phyloP scores from a whole-genome alignment of 2,113 vertebrate species.

The Aramus guarauna region DNA sequence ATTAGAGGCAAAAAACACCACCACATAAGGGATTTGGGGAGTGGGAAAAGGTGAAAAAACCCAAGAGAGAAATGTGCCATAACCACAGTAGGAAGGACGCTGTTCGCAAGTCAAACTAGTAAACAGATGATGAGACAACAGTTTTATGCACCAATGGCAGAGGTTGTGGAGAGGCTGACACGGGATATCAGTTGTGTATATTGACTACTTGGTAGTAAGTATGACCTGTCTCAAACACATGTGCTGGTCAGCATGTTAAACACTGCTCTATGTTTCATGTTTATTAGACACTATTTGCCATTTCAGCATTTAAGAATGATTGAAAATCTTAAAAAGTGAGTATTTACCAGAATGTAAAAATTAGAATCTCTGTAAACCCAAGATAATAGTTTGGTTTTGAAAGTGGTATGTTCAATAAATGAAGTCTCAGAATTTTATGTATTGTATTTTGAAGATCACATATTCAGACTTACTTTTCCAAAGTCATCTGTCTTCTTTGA shows the following conservation, averaged over 20 bases:
- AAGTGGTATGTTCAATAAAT: not conserved
- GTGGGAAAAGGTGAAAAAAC: not conserved
- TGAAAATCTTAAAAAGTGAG: not conserved
- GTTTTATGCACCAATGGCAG: not conserved
- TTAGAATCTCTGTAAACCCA: not conserved
- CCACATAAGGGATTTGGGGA: not conserved
- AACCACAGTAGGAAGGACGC: not conserved
- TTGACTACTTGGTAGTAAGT: not conserved
- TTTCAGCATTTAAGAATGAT: not conserved
- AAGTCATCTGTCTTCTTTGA: constrained; percentile 81
- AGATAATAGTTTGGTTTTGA: not conserved
- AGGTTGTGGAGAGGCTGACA: not conserved
- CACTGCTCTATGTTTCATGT: not conserved
- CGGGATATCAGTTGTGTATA: not conserved
- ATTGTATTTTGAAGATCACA: not conserved
- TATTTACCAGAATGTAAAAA: not conserved
- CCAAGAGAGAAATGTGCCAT: not conserved
- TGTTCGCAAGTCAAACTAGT: not conserved
- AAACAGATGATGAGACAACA: not conserved
- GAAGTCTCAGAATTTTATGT: not conserved
- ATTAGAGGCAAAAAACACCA: rapidly evolving
- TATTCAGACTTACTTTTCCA: constrained; percentile 81
- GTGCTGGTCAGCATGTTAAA: not conserved
- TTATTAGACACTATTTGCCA: not conserved
- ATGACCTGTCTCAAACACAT: not conserved